Percentiles rank a stretch among this genome's conserved stretches.
Conservation (phyloP, 2,113 vertebrate genomes). For the Hippocampus zosterae region DNA sequence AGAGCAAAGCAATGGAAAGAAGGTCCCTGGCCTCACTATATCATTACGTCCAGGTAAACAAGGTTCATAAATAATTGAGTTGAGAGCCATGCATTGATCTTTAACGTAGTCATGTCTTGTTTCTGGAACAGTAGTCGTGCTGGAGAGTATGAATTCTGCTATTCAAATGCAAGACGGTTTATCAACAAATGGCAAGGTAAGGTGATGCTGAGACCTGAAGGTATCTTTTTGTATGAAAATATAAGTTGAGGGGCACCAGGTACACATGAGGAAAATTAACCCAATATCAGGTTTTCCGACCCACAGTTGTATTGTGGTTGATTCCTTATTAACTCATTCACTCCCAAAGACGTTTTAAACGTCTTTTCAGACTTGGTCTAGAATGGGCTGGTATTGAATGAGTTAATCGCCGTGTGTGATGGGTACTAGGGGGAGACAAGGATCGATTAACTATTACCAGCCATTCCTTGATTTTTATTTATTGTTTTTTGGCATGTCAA, state of each 20-base stretch:
- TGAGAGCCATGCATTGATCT: background rate
- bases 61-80: background rate
- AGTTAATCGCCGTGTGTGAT: background rate
- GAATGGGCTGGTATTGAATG: too few relatives aligned
- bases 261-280: background rate
- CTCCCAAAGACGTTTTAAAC: too few relatives aligned
- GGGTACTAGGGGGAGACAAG: background rate
- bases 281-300: too few relatives aligned
- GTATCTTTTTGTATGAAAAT: background rate
- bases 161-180: constrained; percentile 48
- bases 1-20: constrained; percentile 48
- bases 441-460: background rate
- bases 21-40: constrained; percentile 64
- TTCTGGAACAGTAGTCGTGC: constrained; percentile 62
- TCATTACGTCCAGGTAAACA: constrained; percentile 70
- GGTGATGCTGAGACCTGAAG: background rate
- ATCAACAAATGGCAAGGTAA: constrained; percentile 45
- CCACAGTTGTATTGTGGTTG: background rate
- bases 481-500: background rate
- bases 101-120: background rate
- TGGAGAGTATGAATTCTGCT: constrained; percentile 64
- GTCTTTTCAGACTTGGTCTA: too few relatives aligned
- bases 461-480: background rate
- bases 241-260: background rate
- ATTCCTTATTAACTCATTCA: too few relatives aligned